Conservation (phyloP, 2,113 vertebrate genomes). For the Calonectris borealis region DNA sequence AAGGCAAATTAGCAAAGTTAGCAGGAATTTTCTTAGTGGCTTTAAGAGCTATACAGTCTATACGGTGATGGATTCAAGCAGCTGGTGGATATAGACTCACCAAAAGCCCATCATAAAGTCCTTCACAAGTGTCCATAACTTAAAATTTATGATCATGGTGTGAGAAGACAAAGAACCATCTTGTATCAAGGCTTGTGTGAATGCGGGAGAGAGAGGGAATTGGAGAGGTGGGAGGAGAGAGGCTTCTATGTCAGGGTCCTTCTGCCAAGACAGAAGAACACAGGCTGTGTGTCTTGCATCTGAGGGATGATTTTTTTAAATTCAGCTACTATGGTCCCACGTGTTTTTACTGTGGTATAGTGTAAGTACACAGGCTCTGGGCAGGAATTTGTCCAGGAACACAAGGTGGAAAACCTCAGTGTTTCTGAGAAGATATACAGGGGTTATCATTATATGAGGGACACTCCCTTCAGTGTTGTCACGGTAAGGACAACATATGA, state of each 20-base stretch:
- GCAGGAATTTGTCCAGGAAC: background rate
- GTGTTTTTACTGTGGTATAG: background rate
- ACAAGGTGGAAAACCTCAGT: slow-evolving; percentile 34
- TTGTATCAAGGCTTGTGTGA: background rate
- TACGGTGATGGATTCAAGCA: background rate
- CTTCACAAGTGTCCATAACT: background rate
- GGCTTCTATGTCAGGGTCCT: background rate
- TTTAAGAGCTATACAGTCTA: background rate
- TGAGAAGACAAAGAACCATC: background rate
- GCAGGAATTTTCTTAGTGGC: background rate
- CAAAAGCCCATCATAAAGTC: background rate
- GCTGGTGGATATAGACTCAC: background rate
- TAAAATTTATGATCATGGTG: background rate
- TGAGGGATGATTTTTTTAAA: background rate
- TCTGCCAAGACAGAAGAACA: background rate
- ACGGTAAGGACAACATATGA: slow-evolving; percentile 34
- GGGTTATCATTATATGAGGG: slow-evolving; percentile 24
- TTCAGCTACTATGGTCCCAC: background rate
- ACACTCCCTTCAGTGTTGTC: slow-evolving; percentile 33
- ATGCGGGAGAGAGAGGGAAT: background rate
- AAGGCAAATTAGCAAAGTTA: background rate
- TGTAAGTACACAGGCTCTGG: background rate
- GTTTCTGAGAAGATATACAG: slow-evolving; percentile 40
- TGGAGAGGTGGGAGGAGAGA: background rate
- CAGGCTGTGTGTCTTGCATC: background rate